These are phyloP conservation scores for Heterotilapia buettikoferi DNA, from an alignment of 2,113 vertebrate genomes.

Conservation along the genomic window DNA sequence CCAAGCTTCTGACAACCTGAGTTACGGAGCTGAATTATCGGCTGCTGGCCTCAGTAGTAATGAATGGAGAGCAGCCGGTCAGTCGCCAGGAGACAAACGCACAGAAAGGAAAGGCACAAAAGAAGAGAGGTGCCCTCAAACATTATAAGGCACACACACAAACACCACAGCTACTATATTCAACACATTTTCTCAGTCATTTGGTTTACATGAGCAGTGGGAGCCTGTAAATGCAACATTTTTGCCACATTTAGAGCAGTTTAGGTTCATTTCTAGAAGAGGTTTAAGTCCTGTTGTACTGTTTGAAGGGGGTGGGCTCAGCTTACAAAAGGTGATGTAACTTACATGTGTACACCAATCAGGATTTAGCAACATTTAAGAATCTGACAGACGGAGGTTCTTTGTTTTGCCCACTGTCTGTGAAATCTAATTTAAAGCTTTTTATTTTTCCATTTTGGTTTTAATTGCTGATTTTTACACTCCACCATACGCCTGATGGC, in stretches of 20 bases:
- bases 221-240: neutral
- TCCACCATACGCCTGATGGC: neutral
- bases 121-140: neutral
- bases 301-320: neutral
- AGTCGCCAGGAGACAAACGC: slow-evolving; percentile 17
- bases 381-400: neutral
- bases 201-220: neutral
- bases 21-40: slow-evolving; percentile 34
- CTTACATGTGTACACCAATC: neutral
- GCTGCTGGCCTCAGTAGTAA: slow-evolving; percentile 16
- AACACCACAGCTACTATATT: neutral
- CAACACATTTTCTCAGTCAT: neutral
- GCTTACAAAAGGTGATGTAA: neutral
- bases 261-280: neutral
- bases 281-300: neutral
- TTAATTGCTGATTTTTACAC: neutral
- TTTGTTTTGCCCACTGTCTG: neutral
- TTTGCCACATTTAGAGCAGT: neutral
- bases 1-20: slow-evolving; percentile 39
- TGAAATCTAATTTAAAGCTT: neutral
- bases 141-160: neutral
- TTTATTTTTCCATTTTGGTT: neutral
- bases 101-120: neutral
- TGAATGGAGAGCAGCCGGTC: slow-evolving; percentile 35
- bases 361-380: neutral